These are phyloP conservation scores for Thumatha senex DNA, from an alignment of 2,888 invertebrate species.

Conservation along the genomic window DNA sequence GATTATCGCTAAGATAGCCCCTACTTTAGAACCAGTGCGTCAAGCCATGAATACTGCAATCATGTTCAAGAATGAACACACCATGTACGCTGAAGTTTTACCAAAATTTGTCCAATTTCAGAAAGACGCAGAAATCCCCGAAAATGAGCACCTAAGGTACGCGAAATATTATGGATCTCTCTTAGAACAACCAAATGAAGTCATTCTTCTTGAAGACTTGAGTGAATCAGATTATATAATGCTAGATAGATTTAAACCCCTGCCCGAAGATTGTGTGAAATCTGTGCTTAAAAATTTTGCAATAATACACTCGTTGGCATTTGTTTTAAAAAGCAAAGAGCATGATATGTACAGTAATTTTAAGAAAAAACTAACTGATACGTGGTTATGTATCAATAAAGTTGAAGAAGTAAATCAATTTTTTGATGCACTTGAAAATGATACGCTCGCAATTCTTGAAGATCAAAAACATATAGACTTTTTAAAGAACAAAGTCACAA, in stretches of 20 bases:
- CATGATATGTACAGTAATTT: constrained; percentile 36
- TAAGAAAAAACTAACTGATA: constrained; percentile 26
- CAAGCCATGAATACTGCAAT: constrained; percentile 20
- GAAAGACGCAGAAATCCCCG: constrained; percentile 38
- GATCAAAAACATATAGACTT: constrained; percentile 33
- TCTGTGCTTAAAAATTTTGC: constrained; percentile 50
- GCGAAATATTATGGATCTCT: constrained; percentile 49
- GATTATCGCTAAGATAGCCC: constrained; percentile 54
- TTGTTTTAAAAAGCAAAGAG: constrained; percentile 46
- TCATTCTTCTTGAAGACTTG: constrained; percentile 55
- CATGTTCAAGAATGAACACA: constrained; percentile 47
- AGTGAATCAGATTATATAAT: constrained; percentile 39
- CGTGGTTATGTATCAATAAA: constrained; percentile 10
- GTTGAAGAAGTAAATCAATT: constrained; percentile 1
- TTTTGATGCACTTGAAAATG: constrained; percentile 22
- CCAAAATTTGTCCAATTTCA: constrained; percentile 48
- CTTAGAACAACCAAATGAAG: constrained; percentile 42
- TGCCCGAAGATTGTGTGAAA: constrained; percentile 43
- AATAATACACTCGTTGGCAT: constrained; percentile 53
- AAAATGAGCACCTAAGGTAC: constrained; percentile 40
- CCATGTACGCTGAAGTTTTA: constrained; percentile 47
- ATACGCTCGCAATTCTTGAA: constrained; percentile 28
- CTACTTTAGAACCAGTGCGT: constrained; percentile 30
- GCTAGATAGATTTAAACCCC: constrained; percentile 44
- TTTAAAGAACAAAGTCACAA: constrained; percentile 26